A percentile compares a stretch with the other conserved stretches of the same genome.
Conservation (phyloP, 1,140 invertebrate genomes). For the Battus philenor region DNA sequence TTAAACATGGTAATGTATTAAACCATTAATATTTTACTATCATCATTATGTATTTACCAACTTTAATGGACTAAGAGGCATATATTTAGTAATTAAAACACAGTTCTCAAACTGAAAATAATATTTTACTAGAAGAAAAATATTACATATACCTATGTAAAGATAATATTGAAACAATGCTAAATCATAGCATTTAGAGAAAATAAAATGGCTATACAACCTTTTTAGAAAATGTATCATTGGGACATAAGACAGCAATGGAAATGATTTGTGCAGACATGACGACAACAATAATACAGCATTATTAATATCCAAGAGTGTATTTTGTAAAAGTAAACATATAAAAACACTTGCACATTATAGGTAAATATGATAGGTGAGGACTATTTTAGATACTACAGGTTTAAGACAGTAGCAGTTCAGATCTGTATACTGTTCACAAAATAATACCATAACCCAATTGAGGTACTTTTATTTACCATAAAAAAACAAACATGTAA, state of each 20-base stretch:
- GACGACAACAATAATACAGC: constrained; percentile 7
- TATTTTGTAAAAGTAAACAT: constrained; percentile 22
- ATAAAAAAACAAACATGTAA: not conserved
- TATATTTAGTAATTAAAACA: constrained; percentile 46
- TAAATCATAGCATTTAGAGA: constrained; percentile 38
- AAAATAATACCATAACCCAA: constrained; percentile 6
- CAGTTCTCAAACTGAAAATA: constrained; percentile 62
- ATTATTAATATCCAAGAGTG: constrained; percentile 14
- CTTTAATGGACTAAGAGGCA: too few species aligned
- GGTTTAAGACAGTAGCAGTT: too few species aligned
- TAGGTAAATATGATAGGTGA: constrained; percentile 1
- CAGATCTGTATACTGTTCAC: not conserved
- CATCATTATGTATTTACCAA: too few species aligned
- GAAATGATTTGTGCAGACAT: constrained; percentile 13
- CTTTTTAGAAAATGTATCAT: constrained; percentile 13
- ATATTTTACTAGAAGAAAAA: constrained; percentile 69
- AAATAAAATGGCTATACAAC: constrained; percentile 33
- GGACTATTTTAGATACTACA: too few species aligned
- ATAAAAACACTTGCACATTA: constrained; percentile 28
- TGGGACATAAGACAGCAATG: constrained; percentile 6
- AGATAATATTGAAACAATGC: constrained; percentile 37
- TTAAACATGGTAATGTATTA: too few species aligned
- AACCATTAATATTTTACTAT: too few species aligned
- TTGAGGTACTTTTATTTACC: not conserved
- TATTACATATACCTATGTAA: constrained; percentile 53